Percentiles rank a stretch among this genome's conserved stretches.
These are phyloP conservation scores for Tonatia bakeri DNA, from an alignment of 2,113 vertebrate genomes.

Conservation along the genomic window DNA sequence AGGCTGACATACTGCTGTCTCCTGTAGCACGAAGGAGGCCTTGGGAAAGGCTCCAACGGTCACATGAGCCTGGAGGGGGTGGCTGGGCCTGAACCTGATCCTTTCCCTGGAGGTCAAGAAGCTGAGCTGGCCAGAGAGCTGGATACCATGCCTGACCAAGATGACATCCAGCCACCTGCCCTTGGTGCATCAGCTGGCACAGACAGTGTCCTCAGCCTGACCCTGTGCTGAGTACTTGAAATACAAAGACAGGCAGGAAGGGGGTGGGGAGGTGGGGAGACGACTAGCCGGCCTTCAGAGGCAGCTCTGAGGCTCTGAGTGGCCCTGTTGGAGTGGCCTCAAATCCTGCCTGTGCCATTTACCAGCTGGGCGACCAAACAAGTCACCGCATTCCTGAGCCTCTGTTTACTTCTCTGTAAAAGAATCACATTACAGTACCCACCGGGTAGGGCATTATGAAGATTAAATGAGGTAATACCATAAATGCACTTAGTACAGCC, in stretches of 20 bases:
- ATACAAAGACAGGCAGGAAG: background rate
- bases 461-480: background rate
- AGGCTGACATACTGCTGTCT: background rate
- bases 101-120: slow-evolving; percentile 46
- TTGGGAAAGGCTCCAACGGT: slow-evolving; percentile 39
- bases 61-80: slow-evolving; percentile 39
- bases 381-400: background rate
- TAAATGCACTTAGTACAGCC: background rate
- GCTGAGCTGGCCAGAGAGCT: slow-evolving; percentile 38
- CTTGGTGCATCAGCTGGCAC: slow-evolving; percentile 16
- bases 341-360: background rate
- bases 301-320: background rate
- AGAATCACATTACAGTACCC: background rate
- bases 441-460: background rate
- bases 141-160: slow-evolving; percentile 18
- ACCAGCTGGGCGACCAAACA: background rate
- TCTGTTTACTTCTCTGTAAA: background rate
- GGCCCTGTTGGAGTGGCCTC: background rate
- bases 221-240: background rate
- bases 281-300: background rate
- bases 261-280: background rate
- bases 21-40: background rate
- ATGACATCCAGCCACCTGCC: slow-evolving; percentile 54
- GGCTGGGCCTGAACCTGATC: background rate
- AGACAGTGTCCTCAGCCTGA: background rate